phyloP scores from a whole-genome alignment of 2,888 invertebrate species.

The Ischnura elegans region DNA sequence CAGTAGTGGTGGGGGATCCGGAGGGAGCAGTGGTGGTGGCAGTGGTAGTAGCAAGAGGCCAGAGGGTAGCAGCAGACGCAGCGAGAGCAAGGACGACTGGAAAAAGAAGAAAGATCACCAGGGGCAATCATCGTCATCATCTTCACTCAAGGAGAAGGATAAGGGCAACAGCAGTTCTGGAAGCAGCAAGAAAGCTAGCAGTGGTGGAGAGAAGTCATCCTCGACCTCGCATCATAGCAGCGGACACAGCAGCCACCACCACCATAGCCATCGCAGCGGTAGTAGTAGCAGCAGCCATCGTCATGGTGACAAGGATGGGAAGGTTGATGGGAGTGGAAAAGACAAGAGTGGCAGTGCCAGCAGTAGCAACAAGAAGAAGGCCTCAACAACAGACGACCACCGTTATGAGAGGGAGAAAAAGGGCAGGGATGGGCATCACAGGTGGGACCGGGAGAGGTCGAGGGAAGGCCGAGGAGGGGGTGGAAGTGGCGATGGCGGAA shows the following conservation, averaged over 20 bases:
- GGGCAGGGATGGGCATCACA: slow-evolving; percentile 81
- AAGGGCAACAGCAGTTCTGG: neutral
- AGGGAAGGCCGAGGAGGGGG: neutral
- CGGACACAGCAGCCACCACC: neutral
- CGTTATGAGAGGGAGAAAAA: slow-evolving; percentile 84
- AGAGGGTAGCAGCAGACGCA: neutral
- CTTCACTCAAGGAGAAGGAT: slow-evolving; percentile 46
- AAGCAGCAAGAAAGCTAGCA: too few species aligned
- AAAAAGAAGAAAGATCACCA: slow-evolving; percentile 4
- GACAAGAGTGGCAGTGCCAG: neutral
- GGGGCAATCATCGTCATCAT: neutral
- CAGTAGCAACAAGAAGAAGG: neutral
- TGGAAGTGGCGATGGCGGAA: neutral
- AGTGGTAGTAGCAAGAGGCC: neutral
- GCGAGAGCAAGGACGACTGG: neutral
- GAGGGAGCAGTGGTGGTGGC: neutral
- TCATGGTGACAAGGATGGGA: neutral
- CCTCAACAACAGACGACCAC: slow-evolving; percentile 82
- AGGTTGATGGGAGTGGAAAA: neutral
- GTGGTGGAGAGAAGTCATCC: neutral
- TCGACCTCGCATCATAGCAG: neutral
- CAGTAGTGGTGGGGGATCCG: neutral
- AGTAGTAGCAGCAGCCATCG: neutral
- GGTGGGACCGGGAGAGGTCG: slow-evolving; percentile 74
- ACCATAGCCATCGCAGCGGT: slow-evolving; percentile 73